A percentile compares a stretch with the other conserved stretches of the same genome.
phyloP scores from a whole-genome alignment of 2,888 invertebrate genomes.

The Scaeva pyrastri region DNA sequence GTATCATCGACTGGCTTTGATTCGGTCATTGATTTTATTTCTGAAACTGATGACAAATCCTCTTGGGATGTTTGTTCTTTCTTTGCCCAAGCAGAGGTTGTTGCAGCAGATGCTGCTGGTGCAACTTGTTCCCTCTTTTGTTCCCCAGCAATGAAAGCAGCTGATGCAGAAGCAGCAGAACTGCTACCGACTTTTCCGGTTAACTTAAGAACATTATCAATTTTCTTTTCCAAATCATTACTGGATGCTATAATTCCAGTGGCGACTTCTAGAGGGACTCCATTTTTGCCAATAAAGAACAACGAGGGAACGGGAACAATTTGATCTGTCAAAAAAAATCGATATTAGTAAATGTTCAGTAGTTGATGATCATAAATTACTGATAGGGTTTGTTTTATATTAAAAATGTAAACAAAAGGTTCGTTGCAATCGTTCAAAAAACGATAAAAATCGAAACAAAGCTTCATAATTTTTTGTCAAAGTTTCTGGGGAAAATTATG shows the following conservation, averaged over 20 bases:
- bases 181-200: conserved; percentile 71
- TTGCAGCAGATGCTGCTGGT: conserved; percentile 78
- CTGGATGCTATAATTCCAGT: conserved; percentile 86
- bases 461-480: too few relatives aligned
- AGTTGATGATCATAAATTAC: too few relatives aligned
- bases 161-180: conserved; percentile 48
- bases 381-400: too few relatives aligned
- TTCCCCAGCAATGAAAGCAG: conserved; percentile 84
- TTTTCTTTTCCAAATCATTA: conserved; percentile 87
- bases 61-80: conserved; percentile 23
- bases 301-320: conserved; percentile 91
- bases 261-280: conserved; percentile 92
- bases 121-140: conserved; percentile 86
- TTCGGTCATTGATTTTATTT: conserved; percentile 24
- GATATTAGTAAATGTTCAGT: background rate
- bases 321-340: conserved; percentile 85
- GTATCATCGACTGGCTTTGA: conserved; percentile 41
- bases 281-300: conserved; percentile 94
- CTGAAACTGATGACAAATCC: conserved; percentile 2
- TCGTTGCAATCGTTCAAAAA: too few relatives aligned
- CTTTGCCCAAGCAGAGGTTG: background rate
- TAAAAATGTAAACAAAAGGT: too few relatives aligned
- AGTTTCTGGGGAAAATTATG: too few relatives aligned
- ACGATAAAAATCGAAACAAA: too few relatives aligned
- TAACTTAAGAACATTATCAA: conserved; percentile 85